phyloP scores from a whole-genome alignment of 2,888 invertebrate species.

The Chymomyza fuscimana region DNA sequence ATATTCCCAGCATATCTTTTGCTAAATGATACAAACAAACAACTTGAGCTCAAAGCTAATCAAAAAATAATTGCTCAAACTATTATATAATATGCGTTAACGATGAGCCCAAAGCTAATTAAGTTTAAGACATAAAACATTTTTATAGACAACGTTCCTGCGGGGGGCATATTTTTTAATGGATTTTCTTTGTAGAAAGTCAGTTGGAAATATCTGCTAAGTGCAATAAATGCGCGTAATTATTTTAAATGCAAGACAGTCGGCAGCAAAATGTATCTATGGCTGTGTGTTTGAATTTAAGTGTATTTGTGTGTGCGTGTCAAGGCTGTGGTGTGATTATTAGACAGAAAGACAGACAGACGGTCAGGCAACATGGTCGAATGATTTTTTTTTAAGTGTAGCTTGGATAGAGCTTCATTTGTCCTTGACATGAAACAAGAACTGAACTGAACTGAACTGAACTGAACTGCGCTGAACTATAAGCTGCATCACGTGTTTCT shows the following conservation, averaged over 20 bases:
- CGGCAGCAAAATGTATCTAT: background rate
- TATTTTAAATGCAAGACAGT: constrained; percentile 51
- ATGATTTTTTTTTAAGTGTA: background rate
- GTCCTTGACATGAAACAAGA: constrained; percentile 54
- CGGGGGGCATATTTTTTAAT: background rate
- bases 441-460: constrained; percentile 36
- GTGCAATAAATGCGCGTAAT: constrained; percentile 39
- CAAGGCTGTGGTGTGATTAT: constrained; percentile 48
- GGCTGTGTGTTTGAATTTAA: background rate
- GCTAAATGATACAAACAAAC: background rate
- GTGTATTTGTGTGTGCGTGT: constrained; percentile 30
- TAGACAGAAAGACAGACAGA: constrained; percentile 8
- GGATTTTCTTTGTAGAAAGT: background rate
- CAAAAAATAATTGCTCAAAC: constrained; percentile 60
- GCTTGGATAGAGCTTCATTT: constrained; percentile 6
- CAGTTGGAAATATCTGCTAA: constrained; percentile 12
- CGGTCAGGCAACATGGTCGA: constrained; percentile 28
- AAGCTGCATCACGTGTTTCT: constrained; percentile 40
- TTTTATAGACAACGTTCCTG: constrained; percentile 35
- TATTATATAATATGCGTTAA: constrained; percentile 56
- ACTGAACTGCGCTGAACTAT: constrained; percentile 25
- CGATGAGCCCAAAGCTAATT: constrained; percentile 41
- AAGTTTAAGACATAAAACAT: constrained; percentile 47
- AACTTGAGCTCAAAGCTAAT: constrained; percentile 38
- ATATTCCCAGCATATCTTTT: background rate